Evolutionary conservation across 1,140 invertebrate species (phyloP), one percentile per base, ranked within the genome.

Genomic region (Delia radicum): DNA sequence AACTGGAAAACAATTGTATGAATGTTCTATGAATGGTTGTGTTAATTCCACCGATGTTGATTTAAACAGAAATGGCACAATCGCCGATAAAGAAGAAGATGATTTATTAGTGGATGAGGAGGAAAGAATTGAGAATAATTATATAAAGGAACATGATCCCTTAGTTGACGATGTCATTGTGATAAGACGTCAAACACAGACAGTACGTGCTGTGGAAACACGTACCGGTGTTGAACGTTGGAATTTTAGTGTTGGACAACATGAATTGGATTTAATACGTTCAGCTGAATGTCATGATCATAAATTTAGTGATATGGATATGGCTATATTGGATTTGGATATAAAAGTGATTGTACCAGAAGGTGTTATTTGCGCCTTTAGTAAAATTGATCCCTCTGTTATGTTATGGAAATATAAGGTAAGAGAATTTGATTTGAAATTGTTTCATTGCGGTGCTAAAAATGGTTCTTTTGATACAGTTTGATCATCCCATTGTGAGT

Each of bases 181-280:
- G 18, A 86, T 98, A 42, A 90, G 93, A 79, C 89, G 95, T 28
- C 91, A 92, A 78, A 94, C 94, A 61, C 94, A 95, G 86, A 96
- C 93, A 72, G 93, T 98, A 10, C 87, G 96, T 75, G 96, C 96
- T 31, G 89, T 96, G 24, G 95, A 98, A 84, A 92, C 94, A 0
- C 88, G 91, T 33, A 91, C 91, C 33, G 96, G 96, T 10, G 82
- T 87, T 65, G 96, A 98, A 89, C 95, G 94, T 81, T 98, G 96
- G 96, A 98, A 98, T 88, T 98, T 97, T 81, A 97, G 95, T 86
- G 96, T 98, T 31, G 95, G 94, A 2, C 92, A 95, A 77, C 93
- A 96, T 87, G 92, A 96, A 78, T 79, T 97, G 37, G 91, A 91
- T 63, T 80, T 95, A 77, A 79, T 88, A 77, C 77, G 87, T 78